phyloP scores from a whole-genome alignment of 2,797 vertebrate species.

The Falco berigora region DNA sequence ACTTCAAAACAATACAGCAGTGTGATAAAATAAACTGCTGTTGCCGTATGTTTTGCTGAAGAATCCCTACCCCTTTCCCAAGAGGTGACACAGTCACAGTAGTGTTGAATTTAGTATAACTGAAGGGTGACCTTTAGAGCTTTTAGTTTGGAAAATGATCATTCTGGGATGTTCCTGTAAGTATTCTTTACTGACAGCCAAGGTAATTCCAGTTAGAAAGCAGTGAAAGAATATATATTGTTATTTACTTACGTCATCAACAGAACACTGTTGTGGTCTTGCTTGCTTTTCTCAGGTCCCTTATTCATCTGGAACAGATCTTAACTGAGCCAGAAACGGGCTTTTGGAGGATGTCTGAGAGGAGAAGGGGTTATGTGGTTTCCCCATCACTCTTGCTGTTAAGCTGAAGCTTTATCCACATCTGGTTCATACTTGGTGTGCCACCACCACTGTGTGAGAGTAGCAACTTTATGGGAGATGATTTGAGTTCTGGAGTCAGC shows the following conservation, averaged over 20 bases:
- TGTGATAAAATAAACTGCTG: slow-evolving; percentile 48
- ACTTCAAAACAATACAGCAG: slow-evolving; percentile 21
- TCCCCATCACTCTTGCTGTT: background rate
- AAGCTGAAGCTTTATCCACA: background rate
- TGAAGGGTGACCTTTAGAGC: slow-evolving; percentile 20
- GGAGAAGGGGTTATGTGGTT: background rate
- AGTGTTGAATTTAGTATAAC: background rate
- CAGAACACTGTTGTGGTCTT: background rate
- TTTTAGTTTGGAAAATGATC: background rate
- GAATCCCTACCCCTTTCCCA: background rate
- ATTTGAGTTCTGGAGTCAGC: background rate
- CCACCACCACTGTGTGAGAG: background rate
- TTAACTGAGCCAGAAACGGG: background rate
- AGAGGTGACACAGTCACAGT: background rate
- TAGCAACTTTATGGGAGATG: background rate
- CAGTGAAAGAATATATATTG: background rate
- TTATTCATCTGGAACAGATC: background rate
- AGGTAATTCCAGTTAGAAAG: background rate
- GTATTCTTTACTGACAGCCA: background rate
- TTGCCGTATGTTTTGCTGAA: slow-evolving; percentile 30
- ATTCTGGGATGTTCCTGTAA: background rate
- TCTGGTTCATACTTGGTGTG: background rate
- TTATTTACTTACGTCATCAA: background rate
- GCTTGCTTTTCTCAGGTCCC: background rate
- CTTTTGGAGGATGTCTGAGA: background rate